phyloP scores from a whole-genome alignment of 2,113 vertebrate species.

The Emydocephalus ijimae region DNA sequence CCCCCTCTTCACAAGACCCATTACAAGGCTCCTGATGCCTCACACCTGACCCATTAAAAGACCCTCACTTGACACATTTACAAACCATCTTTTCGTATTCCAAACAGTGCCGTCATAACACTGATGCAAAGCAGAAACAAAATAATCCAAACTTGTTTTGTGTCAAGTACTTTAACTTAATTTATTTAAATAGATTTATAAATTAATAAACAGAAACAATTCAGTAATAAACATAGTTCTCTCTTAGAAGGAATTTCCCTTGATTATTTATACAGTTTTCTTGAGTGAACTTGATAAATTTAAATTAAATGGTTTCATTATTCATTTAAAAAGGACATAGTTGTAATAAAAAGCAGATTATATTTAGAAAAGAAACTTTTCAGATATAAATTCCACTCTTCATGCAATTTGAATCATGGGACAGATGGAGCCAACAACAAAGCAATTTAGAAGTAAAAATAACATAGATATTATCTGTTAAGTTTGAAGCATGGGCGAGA shows the following conservation, averaged over 20 bases:
- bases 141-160: background rate
- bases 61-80: too few relatives aligned
- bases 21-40: too few relatives aligned
- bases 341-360: background rate
- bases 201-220: background rate
- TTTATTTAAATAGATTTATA: background rate
- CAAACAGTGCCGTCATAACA: background rate
- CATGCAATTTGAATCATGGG: background rate
- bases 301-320: background rate
- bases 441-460: background rate
- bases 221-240: background rate
- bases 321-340: background rate
- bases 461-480: background rate
- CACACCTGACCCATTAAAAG: too few relatives aligned
- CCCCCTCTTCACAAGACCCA: too few relatives aligned
- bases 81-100: background rate
- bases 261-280: background rate
- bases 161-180: background rate
- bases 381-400: background rate
- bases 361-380: background rate
- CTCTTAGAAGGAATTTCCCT: background rate
- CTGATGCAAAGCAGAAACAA: background rate
- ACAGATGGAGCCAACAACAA: background rate
- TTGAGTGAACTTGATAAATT: background rate
- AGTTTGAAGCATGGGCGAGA: too few relatives aligned